Percentiles rank a stretch among this genome's conserved stretches.
Conservation (phyloP, 2,113 vertebrate species). For the Ciconia boyciana region DNA sequence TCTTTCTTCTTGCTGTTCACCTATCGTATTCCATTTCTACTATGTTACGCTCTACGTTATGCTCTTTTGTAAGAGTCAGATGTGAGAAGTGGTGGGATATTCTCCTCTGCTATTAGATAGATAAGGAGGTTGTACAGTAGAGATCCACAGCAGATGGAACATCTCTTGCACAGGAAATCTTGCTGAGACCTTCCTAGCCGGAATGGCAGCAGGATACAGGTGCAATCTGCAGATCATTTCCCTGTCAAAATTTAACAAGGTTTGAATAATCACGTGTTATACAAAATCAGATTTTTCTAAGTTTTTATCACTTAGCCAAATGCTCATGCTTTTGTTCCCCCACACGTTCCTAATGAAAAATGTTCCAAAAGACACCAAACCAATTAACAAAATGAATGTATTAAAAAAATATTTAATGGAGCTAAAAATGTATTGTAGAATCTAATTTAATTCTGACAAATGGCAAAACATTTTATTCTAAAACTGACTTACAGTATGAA, state of each 20-base stretch:
- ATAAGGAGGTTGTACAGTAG: neutral
- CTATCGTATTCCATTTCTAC: neutral
- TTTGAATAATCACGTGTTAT: neutral
- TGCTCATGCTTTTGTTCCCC: neutral
- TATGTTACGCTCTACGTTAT: neutral
- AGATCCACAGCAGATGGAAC: neutral
- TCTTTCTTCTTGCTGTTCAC: neutral
- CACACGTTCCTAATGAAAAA: neutral
- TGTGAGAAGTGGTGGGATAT: neutral
- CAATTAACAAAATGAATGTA: neutral
- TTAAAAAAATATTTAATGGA: neutral
- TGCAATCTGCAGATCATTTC: neutral
- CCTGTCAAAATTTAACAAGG: neutral
- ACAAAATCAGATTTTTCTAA: neutral
- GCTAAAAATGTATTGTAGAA: neutral
- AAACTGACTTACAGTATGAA: neutral
- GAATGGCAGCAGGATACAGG: neutral
- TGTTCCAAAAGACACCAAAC: neutral
- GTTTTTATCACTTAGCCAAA: neutral
- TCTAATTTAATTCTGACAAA: neutral
- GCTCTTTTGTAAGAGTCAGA: neutral
- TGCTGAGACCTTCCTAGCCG: neutral
- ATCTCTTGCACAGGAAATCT: neutral
- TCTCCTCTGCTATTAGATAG: neutral
- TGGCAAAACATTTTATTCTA: neutral